Percentiles rank a stretch among this genome's conserved stretches.
Conservation (phyloP, 2,888 invertebrate genomes). For the Nephrotoma guestfalica region DNA sequence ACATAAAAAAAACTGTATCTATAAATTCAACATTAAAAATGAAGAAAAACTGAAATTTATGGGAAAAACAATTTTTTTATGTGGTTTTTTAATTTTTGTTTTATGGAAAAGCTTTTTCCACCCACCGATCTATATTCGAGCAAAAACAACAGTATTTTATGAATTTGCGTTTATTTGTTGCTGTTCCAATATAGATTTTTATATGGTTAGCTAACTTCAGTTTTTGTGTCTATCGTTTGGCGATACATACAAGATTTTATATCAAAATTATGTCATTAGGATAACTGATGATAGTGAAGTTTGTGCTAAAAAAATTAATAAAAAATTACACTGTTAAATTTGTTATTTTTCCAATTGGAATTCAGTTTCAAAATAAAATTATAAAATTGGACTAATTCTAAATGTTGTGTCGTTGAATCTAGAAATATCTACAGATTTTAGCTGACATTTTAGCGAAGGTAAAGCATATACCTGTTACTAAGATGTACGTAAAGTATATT, state of each 20-base stretch:
- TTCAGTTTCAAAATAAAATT: too few species aligned
- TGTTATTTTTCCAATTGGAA: too few species aligned
- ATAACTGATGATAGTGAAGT: too few species aligned
- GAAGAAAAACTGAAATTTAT: background rate
- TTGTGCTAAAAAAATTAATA: too few species aligned
- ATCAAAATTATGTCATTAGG: background rate
- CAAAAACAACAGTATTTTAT: background rate
- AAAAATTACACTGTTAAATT: too few species aligned
- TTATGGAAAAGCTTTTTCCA: background rate
- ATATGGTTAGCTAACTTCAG: background rate
- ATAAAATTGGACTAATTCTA: too few species aligned
- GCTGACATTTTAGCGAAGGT: too few species aligned
- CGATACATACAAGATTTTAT: background rate
- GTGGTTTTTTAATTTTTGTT: background rate
- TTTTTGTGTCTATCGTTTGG: background rate
- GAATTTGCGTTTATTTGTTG: background rate
- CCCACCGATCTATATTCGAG: background rate
- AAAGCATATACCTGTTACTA: too few species aligned
- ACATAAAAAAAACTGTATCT: background rate
- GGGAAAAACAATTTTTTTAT: background rate
- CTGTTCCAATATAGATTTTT: background rate
- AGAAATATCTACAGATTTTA: too few species aligned
- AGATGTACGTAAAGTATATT: too few species aligned
- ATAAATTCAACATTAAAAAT: background rate
- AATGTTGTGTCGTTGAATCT: too few species aligned